Percentiles rank a stretch among this genome's conserved stretches.
Conservation (phyloP, 2,113 vertebrate species). For the Pelvicachromis taeniatus region DNA sequence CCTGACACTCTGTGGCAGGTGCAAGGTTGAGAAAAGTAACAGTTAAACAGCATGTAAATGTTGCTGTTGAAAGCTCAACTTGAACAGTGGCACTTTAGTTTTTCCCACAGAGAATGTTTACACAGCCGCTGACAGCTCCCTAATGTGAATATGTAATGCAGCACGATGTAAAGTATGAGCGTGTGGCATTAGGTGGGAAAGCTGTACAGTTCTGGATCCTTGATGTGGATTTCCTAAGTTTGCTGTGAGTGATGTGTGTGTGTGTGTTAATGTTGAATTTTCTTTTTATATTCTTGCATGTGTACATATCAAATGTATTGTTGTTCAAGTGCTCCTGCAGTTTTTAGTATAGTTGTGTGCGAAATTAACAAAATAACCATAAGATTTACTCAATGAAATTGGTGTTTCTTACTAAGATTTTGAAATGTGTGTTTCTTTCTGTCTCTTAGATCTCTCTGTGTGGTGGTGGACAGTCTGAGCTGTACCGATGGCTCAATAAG, state of each 20-base stretch:
- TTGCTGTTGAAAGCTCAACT: not conserved
- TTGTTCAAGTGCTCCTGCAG: not conserved
- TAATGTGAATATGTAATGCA: not conserved
- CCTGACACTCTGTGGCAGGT: not conserved
- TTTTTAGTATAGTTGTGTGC: not conserved
- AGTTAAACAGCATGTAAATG: not conserved
- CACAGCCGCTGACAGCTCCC: not conserved
- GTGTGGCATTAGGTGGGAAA: not conserved
- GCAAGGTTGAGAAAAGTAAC: not conserved
- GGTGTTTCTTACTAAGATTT: not conserved
- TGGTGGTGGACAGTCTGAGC: conserved; percentile 92
- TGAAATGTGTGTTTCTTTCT: not conserved
- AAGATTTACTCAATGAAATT: not conserved
- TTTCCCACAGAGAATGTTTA: not conserved
- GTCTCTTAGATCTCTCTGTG: conserved; percentile 85
- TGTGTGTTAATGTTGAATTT: not conserved
- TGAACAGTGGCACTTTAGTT: not conserved
- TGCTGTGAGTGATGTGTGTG: not conserved
- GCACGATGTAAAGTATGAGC: not conserved
- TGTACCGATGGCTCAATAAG: conserved; percentile 85
- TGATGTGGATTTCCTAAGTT: not conserved
- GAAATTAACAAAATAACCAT: not conserved
- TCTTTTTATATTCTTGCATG: not conserved
- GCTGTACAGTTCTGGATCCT: not conserved
- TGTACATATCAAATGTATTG: not conserved